These are phyloP conservation scores for Microctenopoma steveboyesi DNA, from an alignment of 2,797 vertebrate species.

Conservation along the genomic window DNA sequence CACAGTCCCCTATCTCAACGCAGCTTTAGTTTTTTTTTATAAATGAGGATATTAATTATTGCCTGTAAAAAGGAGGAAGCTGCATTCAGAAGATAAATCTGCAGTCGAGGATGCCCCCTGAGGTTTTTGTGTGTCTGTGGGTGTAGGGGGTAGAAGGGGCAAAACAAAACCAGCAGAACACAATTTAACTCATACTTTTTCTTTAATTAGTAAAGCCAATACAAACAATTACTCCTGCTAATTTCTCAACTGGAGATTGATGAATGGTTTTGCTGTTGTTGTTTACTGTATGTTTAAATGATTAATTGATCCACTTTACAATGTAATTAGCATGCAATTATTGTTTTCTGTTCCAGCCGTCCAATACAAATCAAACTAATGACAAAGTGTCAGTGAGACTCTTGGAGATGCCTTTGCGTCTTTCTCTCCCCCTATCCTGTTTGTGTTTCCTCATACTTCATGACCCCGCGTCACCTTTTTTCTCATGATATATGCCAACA, in stretches of 20 bases:
- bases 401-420: background rate
- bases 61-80: slow-evolving; percentile 63
- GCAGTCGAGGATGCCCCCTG: slow-evolving; percentile 46
- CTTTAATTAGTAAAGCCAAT: slow-evolving; percentile 63
- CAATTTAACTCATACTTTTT: slow-evolving; percentile 48
- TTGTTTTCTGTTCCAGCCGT: slow-evolving; percentile 57
- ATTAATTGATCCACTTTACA: slow-evolving; percentile 62
- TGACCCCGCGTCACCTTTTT: slow-evolving; percentile 26
- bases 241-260: slow-evolving; percentile 50
- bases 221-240: slow-evolving; percentile 53
- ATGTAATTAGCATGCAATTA: slow-evolving; percentile 59
- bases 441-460: background rate
- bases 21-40: slow-evolving; percentile 58
- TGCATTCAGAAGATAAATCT: slow-evolving; percentile 81
- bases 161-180: slow-evolving; percentile 53
- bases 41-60: slow-evolving; percentile 82
- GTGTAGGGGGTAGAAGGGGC: too few species aligned
- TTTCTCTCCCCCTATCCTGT: background rate
- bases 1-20: slow-evolving; percentile 64
- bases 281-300: slow-evolving; percentile 49
- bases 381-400: slow-evolving; percentile 34
- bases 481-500: slow-evolving; percentile 11
- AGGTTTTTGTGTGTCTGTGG: slow-evolving; percentile 12
- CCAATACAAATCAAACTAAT: slow-evolving; percentile 61
- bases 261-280: slow-evolving; percentile 41